These are phyloP conservation scores for Deilephila porcellus DNA, from an alignment of 2,888 invertebrate genomes.

Conservation along the genomic window DNA sequence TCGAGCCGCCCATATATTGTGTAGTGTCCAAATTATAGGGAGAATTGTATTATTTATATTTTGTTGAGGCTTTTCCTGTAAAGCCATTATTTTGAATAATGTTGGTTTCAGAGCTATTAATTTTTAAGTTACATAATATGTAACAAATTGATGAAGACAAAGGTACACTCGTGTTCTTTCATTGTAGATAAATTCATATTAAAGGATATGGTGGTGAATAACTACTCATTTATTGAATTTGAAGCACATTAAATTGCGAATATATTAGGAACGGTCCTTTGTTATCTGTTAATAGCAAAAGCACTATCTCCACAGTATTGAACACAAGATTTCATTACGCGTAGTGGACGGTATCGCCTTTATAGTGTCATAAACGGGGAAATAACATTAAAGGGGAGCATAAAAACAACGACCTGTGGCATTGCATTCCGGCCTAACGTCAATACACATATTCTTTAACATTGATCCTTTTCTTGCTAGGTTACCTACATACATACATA, in stretches of 20 bases:
- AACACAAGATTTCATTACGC: conserved; percentile 83
- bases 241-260: not conserved
- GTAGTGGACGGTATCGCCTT: conserved; percentile 83
- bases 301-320: conserved; percentile 70
- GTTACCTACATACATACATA: not conserved
- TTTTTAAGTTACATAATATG: no score
- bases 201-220: not conserved
- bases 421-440: conserved; percentile 72
- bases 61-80: not conserved
- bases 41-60: no score
- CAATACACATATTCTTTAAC: conserved; percentile 42
- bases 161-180: no score
- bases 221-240: not conserved
- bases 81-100: no score
- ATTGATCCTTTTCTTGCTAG: not conserved
- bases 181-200: not conserved
- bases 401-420: conserved; percentile 83
- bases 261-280: conserved; percentile 39
- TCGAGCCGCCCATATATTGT: not conserved
- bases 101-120: no score
- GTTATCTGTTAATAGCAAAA: conserved; percentile 45
- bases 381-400: conserved; percentile 80
- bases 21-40: not conserved
- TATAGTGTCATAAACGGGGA: conserved; percentile 83
- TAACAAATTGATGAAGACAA: no score